phyloP scores from a whole-genome alignment of 2,797 vertebrate species.

The Eleutherodactylus coqui region DNA sequence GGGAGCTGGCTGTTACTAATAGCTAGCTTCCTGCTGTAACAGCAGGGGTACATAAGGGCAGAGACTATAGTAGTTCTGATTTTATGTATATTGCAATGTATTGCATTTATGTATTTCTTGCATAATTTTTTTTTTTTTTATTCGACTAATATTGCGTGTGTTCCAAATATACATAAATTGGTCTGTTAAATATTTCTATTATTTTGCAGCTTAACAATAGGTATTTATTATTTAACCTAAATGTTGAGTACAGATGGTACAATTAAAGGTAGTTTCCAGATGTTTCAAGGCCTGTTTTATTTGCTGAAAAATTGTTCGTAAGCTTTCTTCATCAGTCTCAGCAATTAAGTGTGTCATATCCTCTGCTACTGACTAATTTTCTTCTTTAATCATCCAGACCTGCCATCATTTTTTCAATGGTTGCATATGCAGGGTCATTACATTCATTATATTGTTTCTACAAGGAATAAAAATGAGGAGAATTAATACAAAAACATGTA shows the following conservation, averaged over 20 bases:
- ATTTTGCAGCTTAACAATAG: neutral
- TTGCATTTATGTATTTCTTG: neutral
- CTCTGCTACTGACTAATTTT: slow-evolving; percentile 5
- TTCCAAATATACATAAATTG: neutral
- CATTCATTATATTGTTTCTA: neutral
- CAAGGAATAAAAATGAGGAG: neutral
- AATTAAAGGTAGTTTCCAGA: slow-evolving; percentile 45
- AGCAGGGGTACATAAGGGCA: no score
- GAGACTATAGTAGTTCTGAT: neutral
- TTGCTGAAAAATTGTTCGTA: slow-evolving; percentile 29
- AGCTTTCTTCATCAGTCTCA: slow-evolving; percentile 47
- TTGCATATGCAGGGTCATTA: neutral
- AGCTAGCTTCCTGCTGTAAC: no score
- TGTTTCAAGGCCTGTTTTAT: slow-evolving; percentile 42
- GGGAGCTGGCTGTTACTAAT: no score
- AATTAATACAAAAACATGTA: neutral
- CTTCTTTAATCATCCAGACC: slow-evolving; percentile 8
- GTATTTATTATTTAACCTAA: neutral
- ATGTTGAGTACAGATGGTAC: slow-evolving; percentile 20
- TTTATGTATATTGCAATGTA: neutral
- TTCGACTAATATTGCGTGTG: neutral
- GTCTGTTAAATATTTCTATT: neutral
- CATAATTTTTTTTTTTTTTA: neutral
- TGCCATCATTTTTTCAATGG: slow-evolving; percentile 9
- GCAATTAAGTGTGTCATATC: slow-evolving; percentile 45